Evolutionary conservation across 2,113 vertebrate species (phyloP).

Genomic region (Blennius ocellaris): DNA sequence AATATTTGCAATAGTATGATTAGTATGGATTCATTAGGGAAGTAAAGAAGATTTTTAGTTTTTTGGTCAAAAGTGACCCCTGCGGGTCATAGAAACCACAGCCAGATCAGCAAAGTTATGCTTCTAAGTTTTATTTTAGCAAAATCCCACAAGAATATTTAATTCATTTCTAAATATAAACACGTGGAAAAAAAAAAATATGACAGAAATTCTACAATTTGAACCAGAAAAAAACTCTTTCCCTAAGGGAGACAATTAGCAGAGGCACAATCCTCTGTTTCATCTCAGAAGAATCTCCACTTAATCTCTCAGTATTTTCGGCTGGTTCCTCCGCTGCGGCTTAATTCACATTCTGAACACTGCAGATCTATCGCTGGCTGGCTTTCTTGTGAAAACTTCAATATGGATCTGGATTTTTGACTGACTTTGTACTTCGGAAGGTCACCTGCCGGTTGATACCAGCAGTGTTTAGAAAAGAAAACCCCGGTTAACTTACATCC

Average conservation of each 20-base stretch:
- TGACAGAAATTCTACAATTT: constrained; percentile 27
- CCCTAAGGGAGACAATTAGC: constrained; percentile 77
- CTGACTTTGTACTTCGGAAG: constrained; percentile 68
- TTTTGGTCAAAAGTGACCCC: background rate
- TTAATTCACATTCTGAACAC: constrained; percentile 72
- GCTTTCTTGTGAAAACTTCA: constrained; percentile 65
- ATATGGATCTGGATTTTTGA: constrained; percentile 64
- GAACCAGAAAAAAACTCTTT: constrained; percentile 36
- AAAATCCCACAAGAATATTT: constrained; percentile 20
- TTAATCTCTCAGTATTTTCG: constrained; percentile 64
- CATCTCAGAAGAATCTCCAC: constrained; percentile 63
- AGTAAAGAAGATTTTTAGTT: background rate
- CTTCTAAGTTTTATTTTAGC: too few species aligned
- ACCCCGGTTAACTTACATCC: constrained; percentile 36
- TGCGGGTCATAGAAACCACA: constrained; percentile 1
- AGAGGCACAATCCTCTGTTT: constrained; percentile 60
- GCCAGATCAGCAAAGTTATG: background rate
- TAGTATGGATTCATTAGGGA: constrained; percentile 1
- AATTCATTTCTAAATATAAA: constrained; percentile 34
- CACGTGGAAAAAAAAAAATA: constrained; percentile 13
- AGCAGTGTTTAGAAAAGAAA: constrained; percentile 37
- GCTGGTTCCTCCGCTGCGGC: constrained; percentile 18
- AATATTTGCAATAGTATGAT: constrained; percentile 19
- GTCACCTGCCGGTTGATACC: constrained; percentile 65
- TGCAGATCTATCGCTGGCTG: constrained; percentile 43